Conservation (phyloP, 2,113 vertebrate genomes). For the Malurus melanocephalus region DNA sequence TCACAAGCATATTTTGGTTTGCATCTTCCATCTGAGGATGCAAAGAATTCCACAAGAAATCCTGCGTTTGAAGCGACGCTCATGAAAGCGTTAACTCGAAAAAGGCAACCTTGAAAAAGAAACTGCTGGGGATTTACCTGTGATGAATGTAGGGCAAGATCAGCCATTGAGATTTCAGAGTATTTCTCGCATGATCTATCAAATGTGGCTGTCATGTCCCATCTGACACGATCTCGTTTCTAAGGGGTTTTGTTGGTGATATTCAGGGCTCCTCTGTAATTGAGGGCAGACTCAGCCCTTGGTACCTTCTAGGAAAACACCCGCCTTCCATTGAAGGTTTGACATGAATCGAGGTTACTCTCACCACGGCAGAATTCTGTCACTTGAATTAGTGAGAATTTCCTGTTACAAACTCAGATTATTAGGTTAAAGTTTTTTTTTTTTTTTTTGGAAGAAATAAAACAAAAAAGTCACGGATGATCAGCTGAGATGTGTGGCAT, state of each 20-base stretch:
- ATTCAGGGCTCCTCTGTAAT: background rate
- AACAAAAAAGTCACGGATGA: background rate
- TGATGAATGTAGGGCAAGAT: constrained; percentile 36
- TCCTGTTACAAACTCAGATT: background rate
- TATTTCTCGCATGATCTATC: background rate
- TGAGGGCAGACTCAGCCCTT: background rate
- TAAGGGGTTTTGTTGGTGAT: background rate
- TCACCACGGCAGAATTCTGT: background rate
- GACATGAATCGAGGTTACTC: background rate
- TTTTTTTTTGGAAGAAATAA: background rate
- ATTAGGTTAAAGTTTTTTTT: background rate
- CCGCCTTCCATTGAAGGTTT: background rate
- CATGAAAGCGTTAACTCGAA: constrained; percentile 16
- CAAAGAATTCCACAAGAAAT: background rate
- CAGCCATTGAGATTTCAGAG: background rate
- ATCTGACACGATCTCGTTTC: constrained; percentile 22
- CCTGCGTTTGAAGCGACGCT: background rate
- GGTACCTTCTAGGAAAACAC: background rate
- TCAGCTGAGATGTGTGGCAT: background rate
- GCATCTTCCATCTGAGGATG: background rate
- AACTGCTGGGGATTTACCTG: background rate
- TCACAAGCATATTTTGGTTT: background rate
- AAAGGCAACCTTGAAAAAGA: background rate
- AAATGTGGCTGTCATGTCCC: constrained; percentile 20
- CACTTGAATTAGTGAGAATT: background rate